Evolutionary conservation across 2,888 invertebrate genomes (phyloP).

Genomic region (Chirona hameri): DNA sequence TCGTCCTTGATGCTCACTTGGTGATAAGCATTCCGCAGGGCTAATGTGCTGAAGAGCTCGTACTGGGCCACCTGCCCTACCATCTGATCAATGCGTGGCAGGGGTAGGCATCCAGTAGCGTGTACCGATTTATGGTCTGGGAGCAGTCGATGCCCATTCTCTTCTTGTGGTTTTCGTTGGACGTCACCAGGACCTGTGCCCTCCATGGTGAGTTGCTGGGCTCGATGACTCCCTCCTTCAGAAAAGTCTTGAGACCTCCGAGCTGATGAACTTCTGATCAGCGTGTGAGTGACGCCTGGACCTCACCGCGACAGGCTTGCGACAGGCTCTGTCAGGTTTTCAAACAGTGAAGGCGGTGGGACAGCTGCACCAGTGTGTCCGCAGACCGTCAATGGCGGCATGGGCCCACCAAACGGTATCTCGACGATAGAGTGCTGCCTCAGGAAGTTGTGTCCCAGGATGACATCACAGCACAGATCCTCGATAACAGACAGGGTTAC

Average conservation of each 20-base stretch:
- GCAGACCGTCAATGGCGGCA: not conserved
- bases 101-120: slow-evolving; percentile 39
- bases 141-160: slow-evolving; percentile 27
- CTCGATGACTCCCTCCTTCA: slow-evolving; percentile 33
- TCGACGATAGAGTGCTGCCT: not conserved
- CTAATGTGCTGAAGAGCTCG: slow-evolving; percentile 27
- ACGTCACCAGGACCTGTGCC: slow-evolving; percentile 37
- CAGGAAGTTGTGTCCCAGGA: not conserved
- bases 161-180: slow-evolving; percentile 35
- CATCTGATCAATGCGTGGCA: slow-evolving; percentile 36
- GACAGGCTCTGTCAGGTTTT: not conserved
- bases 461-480: not conserved
- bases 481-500: not conserved
- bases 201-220: slow-evolving; percentile 38
- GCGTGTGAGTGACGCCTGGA: not conserved
- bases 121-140: slow-evolving; percentile 39
- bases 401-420: not conserved
- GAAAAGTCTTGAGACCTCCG: not conserved
- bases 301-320: not conserved
- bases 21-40: slow-evolving; percentile 36
- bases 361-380: not conserved
- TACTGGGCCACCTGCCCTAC: slow-evolving; percentile 27
- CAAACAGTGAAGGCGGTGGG: not conserved
- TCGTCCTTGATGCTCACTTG: slow-evolving; percentile 33
- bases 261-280: not conserved